Base-by-base conservation (phyloP, 1,140 invertebrate genomes). In the Steinernema feltiae region DNA sequence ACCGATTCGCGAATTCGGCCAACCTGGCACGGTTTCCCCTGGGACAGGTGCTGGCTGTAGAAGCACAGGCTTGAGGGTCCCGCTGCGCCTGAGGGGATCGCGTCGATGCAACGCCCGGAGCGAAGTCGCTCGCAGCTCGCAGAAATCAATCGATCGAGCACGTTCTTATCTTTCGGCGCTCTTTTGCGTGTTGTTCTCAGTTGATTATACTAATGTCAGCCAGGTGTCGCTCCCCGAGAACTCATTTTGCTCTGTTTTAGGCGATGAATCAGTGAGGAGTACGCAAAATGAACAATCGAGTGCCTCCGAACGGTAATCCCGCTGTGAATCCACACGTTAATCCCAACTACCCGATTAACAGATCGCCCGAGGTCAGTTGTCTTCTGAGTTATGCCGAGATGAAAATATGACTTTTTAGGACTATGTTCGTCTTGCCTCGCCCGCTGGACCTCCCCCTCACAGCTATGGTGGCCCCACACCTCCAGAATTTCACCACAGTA, bases 131-230 rank as follows among this genome's bases (percentile, higher is more conserved):
- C 18, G 7, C 35, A 7, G 35, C 35, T 7, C 7, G 35, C 7
- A 41, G 35, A 41, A 41, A 27, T 63, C 53, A 27, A 63, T 63
- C 53, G 53, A 63, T 63, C 53, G 53, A 63, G 7, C 24, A 15
- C 53, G 53, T 63, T 63, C 53, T 63, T 63, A 17, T 63, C 53
- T 63, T 63, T 63, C 53, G 53, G 15, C 53, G 53, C 53, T 41
- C 35, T 41, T 41, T 41, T 27, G 53, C 53, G 53, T 63, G 53
- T 27, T 63, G 53, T n/a, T 12, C 53, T 41, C 7, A 18, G 35
- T 41, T 41, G 35, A 41, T 41, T 41, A 41, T 41, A 7, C 35
- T 41, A 41, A 41, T 41, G 35, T 7, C 35, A 41, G 35, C 35
- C 35, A 41, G 35, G 35, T 41, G 35, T 41, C 35, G 35, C 35